Evolutionary conservation across 2,888 invertebrate genomes (phyloP), one percentile per base, ranked within the genome.

Genomic region (Tiliacea citrago): DNA sequence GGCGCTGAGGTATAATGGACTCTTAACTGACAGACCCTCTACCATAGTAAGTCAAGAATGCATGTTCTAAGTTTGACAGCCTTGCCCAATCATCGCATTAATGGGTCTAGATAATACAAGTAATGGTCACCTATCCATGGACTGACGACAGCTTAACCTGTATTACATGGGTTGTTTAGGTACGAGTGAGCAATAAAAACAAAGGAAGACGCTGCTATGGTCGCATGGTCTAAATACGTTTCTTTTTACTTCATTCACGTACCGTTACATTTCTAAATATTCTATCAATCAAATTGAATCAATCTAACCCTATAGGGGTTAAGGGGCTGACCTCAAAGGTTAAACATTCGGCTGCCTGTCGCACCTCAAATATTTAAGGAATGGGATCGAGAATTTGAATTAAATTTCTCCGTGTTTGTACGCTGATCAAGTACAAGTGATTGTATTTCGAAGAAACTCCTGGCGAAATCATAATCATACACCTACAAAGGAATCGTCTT

Each of bases 361-460:
- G 55, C 49, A 70, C 69, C 75, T 81, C 75, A 81, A 75, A 84
- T 75, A 75, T 81, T 74, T 70, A 84, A 68, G 84, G 75, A 39
- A 60, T 69, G 63, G 69, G 75, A 57, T 75, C 63, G 57, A 61
- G 39, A 57, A 65, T 75, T 69, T 42, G 62, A 74, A 84, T 80
- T 81, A 84, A 84, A 81, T 81, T 62, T 47, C 35, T 57, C 18
- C 57, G 68, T 53, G 29, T 63, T 67, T 67, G 67, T 66, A 62
- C n/a, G 16, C 7, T 39, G 61, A 80, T 42, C 47, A 16, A 55
- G 42, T 35, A 29, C n/a, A 79, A 75, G 29, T n/a, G 42, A 35
- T 73, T 74, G 21, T 13, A 4, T 79, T 79, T 47, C 8, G 29
- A 18, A 5, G 29, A 80, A 55, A 42, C 49, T 76, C 21, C n/a